phyloP scores from a whole-genome alignment of 2,113 vertebrate genomes.

The Cricetomys ansorgei region DNA sequence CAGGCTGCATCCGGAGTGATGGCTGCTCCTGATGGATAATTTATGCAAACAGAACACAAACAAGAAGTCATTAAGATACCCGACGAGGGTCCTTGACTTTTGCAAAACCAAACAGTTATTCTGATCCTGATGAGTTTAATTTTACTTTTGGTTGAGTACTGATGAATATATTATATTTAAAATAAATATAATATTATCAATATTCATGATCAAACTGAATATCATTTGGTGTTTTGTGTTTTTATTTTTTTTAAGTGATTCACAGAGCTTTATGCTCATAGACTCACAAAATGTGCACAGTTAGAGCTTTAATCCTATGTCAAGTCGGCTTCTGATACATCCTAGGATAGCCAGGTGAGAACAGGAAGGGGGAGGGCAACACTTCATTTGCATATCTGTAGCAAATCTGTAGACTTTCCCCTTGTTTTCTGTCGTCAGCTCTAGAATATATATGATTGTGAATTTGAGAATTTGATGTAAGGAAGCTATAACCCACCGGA shows the following conservation, averaged over 20 bases:
- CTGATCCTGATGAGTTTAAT: slow-evolving; percentile 81
- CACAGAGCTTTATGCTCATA: slow-evolving; percentile 8
- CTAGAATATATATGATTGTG: slow-evolving; percentile 28
- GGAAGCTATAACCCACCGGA: slow-evolving; percentile 33
- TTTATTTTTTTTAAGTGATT: not conserved
- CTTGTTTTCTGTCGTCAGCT: slow-evolving; percentile 43
- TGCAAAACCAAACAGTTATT: slow-evolving; percentile 81
- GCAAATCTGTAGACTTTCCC: slow-evolving; percentile 25
- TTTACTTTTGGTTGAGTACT: slow-evolving; percentile 79
- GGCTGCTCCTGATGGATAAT: slow-evolving; percentile 75
- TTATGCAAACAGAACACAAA: slow-evolving; percentile 83
- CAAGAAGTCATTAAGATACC: slow-evolving; percentile 82
- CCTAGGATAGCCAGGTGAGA: not conserved
- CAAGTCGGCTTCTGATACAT: slow-evolving; percentile 22
- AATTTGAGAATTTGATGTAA: slow-evolving; percentile 37
- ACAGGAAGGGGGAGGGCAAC: not conserved
- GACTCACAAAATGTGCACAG: not conserved
- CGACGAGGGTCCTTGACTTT: slow-evolving; percentile 80
- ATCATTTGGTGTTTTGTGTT: slow-evolving; percentile 56
- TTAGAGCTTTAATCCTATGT: slow-evolving; percentile 34
- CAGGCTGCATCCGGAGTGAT: slow-evolving; percentile 71
- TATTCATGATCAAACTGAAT: slow-evolving; percentile 73
- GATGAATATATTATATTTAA: slow-evolving; percentile 79
- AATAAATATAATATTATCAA: slow-evolving; percentile 80
- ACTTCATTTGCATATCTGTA: slow-evolving; percentile 38